phyloP scores from a whole-genome alignment of 2,888 invertebrate species.

The Rambutsinella grinnellia region DNA sequence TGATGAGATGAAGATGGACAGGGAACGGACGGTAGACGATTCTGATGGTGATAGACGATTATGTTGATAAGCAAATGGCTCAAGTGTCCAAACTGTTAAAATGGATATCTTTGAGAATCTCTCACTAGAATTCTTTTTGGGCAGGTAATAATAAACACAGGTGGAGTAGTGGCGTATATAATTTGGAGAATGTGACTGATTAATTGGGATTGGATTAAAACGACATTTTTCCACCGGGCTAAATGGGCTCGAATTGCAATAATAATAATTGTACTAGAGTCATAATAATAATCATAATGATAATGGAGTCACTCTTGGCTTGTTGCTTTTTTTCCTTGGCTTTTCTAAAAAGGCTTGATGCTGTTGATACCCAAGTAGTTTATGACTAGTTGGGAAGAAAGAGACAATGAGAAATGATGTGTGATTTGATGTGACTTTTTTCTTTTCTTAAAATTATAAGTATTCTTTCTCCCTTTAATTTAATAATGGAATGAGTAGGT shows the following conservation, averaged over 20 bases:
- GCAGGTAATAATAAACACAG: too few relatives aligned
- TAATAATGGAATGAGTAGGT: background rate
- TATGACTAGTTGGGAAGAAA: background rate
- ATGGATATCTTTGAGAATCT: background rate
- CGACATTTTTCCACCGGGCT: background rate
- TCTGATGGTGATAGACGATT: background rate
- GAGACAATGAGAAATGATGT: constrained; percentile 37
- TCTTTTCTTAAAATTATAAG: background rate
- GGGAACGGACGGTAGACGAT: background rate
- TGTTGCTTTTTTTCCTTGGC: background rate
- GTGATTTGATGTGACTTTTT: constrained; percentile 5
- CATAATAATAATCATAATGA: background rate
- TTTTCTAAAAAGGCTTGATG: too few relatives aligned
- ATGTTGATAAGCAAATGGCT: constrained; percentile 3
- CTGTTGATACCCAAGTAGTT: too few relatives aligned
- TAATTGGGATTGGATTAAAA: background rate
- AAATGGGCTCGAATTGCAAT: background rate
- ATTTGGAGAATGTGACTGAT: background rate
- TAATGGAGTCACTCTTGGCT: background rate
- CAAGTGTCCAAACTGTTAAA: background rate
- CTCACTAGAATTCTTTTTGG: background rate
- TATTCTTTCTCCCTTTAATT: too few relatives aligned
- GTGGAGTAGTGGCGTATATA: background rate
- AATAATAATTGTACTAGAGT: background rate
- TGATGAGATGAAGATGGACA: background rate